Conservation (phyloP, 2,888 invertebrate genomes). For the Plemyria rubiginata region DNA sequence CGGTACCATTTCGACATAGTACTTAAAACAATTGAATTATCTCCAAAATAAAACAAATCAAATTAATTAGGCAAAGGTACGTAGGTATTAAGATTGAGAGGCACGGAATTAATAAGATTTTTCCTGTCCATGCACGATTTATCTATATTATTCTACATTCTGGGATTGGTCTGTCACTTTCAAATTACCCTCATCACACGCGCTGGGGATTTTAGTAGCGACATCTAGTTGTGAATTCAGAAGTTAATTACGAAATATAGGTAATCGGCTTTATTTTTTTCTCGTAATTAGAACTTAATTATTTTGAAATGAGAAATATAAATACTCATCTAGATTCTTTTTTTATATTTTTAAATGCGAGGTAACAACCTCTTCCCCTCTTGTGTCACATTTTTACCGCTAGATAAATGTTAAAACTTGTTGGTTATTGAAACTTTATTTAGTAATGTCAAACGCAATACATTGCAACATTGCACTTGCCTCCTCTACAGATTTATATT, state of each 20-base stretch:
- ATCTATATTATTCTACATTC: conserved; percentile 1
- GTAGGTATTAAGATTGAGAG: background rate
- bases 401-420: too few species aligned
- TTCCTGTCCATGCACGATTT: conserved; percentile 8
- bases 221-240: background rate
- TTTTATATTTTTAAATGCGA: too few species aligned
- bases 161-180: conserved; percentile 17
- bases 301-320: too few species aligned
- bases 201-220: background rate
- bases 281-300: too few species aligned
- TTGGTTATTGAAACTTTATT: too few species aligned
- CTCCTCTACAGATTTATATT: conserved; percentile 34
- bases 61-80: conserved; percentile 7
- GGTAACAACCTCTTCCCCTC: too few species aligned
- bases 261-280: too few species aligned
- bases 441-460: background rate
- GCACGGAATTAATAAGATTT: conserved; percentile 17
- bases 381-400: too few species aligned
- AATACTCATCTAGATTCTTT: too few species aligned
- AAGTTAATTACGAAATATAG: background rate
- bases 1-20: too few species aligned
- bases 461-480: conserved; percentile 37
- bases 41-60: conserved; percentile 2
- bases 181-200: conserved; percentile 7
- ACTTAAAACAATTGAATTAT: conserved; percentile 11